Base-by-base conservation (phyloP, 2,888 invertebrate genomes). In the Hypomecis punctinalis region DNA sequence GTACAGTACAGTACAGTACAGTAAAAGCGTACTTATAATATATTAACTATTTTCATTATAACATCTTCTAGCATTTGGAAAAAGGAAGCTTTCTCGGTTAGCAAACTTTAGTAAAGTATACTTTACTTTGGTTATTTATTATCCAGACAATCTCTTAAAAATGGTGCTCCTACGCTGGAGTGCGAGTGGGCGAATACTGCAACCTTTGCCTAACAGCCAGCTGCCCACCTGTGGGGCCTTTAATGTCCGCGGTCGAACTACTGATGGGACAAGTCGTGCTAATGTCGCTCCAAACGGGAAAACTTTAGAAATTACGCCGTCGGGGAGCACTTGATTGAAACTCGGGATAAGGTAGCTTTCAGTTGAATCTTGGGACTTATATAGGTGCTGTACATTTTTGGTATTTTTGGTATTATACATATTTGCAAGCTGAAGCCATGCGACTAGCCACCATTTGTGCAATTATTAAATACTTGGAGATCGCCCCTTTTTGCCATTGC, bases 181-280 rank as follows among this genome's bases (percentile, higher is more conserved):
- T 45, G 43, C 0, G 10, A 52, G 52, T 52, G 52, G 52, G 52
- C 52, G 52, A 52, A 23, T 36, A 69, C 69, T 67, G 68, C 67
- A 70, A 65, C 68, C 68, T 68, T 71, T 65, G 61, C 67, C 53
- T 67, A 57, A 66, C 47, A 23, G 60, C 51, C 33, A 11, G n/a
- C 63, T 55, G 40, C 60, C 60, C 64, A 64, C 64, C 56, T 60
- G 64, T 52, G 60, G 52, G 59, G 49, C 45, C 42, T 45, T 53
- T 43, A 48, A 54, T 48, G 58, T 35, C 6, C 42, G 63, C 45
- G 63, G 63, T 63, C 58, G 23, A 45, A 43, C 53, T 35, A 10
- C 23, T 43, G 42, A 48, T 42, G 53, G 53, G 47, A 53, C 37
- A 40, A 49, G 36, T 53, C n/a, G 45, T 39, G 9, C 36, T 52